A percentile compares a stretch with the other conserved stretches of the same genome.
Evolutionary conservation across 92 coral and sea anemone species (phyloP).

Genomic region (Phenganax subtilis): DNA sequence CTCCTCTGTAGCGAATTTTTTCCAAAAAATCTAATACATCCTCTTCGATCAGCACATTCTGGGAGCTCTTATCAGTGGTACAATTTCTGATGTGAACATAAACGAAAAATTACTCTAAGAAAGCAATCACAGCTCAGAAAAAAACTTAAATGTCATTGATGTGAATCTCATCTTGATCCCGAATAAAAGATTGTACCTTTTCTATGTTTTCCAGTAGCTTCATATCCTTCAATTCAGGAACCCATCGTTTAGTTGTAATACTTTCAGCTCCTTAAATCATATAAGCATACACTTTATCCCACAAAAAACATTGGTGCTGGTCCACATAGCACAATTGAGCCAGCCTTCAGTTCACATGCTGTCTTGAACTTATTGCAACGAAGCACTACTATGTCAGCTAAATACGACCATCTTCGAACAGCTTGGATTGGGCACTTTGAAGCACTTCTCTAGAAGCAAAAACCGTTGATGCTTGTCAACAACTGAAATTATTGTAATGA

Average conservation of each 20-base stretch:
- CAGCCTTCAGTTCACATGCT: constrained; percentile 24
- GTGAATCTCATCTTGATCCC: neutral
- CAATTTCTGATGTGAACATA: neutral
- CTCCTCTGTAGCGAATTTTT: constrained; percentile 29
- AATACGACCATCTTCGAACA: constrained; percentile 18
- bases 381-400: constrained; percentile 35
- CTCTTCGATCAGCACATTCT: constrained; percentile 6
- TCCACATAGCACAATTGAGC: constrained; percentile 33
- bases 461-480: neutral
- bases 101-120: neutral
- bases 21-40: constrained; percentile 16
- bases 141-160: neutral
- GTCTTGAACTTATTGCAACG: constrained; percentile 15
- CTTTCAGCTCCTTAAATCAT: constrained; percentile 56
- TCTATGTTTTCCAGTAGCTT: constrained; percentile 40
- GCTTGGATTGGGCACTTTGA: constrained; percentile 23
- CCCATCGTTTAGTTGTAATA: constrained; percentile 47
- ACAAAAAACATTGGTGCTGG: constrained; percentile 55
- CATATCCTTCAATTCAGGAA: constrained; percentile 42
- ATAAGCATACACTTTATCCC: constrained; percentile 50
- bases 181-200: constrained; percentile 37
- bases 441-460: constrained; percentile 16
- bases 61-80: neutral
- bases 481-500: too few relatives aligned
- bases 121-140: neutral